These are phyloP conservation scores for Falco novaeseelandiae DNA, from an alignment of 2,797 vertebrate species.

Conservation along the genomic window DNA sequence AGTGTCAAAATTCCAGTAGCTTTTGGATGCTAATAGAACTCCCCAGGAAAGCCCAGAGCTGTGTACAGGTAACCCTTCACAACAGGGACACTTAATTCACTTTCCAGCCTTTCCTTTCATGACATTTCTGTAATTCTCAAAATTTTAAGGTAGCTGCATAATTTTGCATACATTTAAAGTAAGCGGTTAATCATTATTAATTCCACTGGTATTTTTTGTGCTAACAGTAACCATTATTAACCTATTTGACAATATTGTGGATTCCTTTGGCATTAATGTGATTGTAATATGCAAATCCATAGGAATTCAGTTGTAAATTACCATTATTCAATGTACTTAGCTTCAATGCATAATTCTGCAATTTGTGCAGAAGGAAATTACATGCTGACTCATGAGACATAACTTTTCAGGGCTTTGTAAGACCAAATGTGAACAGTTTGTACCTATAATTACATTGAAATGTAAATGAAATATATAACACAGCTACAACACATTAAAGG, in stretches of 20 bases:
- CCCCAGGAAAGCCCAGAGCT: neutral
- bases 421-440: constrained; percentile 52
- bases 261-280: constrained; percentile 49
- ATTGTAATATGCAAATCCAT: constrained; percentile 60
- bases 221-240: constrained; percentile 50
- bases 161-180: constrained; percentile 29
- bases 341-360: constrained; percentile 48
- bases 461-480: constrained; percentile 19
- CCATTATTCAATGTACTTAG: constrained; percentile 40
- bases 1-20: neutral
- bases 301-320: constrained; percentile 58
- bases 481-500: neutral
- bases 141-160: constrained; percentile 47
- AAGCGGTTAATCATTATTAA: constrained; percentile 51
- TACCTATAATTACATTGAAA: constrained; percentile 50
- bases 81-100: neutral
- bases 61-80: neutral
- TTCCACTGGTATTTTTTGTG: neutral
- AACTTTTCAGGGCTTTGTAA: constrained; percentile 41
- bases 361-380: constrained; percentile 62
- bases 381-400: constrained; percentile 49
- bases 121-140: neutral
- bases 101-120: neutral
- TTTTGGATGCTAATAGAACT: neutral
- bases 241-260: constrained; percentile 51